Percentiles rank a stretch among this genome's conserved stretches.
Evolutionary conservation across 2,888 invertebrate genomes (phyloP).

Genomic region (Gastracanthus pulcherrimus): DNA sequence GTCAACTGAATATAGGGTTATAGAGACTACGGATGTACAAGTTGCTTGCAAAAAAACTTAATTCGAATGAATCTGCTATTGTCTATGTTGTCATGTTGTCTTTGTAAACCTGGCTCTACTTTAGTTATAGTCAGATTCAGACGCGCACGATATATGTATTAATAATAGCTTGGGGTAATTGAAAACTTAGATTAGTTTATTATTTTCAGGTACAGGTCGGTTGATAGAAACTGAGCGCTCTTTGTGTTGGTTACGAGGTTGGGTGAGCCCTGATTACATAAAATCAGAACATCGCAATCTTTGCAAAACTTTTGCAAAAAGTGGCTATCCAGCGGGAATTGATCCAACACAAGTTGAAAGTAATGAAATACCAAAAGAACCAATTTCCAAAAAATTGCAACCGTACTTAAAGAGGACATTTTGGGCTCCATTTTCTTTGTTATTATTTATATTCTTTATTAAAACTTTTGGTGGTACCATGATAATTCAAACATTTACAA

Average conservation of each 20-base stretch:
- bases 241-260: conserved; percentile 9
- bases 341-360: not conserved
- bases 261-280: not conserved
- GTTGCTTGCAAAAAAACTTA: no score
- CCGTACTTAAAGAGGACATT: not conserved
- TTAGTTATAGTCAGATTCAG: no score
- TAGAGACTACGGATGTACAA: no score
- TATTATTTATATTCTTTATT: not conserved
- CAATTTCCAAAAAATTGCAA: not conserved
- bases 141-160: not conserved
- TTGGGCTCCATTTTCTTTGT: not conserved
- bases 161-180: no score
- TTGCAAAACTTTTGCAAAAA: not conserved
- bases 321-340: not conserved
- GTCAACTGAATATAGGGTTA: no score
- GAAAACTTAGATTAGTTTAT: no score
- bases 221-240: not conserved
- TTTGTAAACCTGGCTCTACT: no score
- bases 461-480: not conserved
- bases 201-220: not conserved
- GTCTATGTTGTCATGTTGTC: no score
- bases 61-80: no score
- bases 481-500: not conserved
- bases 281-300: not conserved
- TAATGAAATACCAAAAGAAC: not conserved